phyloP scores from a whole-genome alignment of 2,888 invertebrate species.

The Drosophila melanosoma region DNA sequence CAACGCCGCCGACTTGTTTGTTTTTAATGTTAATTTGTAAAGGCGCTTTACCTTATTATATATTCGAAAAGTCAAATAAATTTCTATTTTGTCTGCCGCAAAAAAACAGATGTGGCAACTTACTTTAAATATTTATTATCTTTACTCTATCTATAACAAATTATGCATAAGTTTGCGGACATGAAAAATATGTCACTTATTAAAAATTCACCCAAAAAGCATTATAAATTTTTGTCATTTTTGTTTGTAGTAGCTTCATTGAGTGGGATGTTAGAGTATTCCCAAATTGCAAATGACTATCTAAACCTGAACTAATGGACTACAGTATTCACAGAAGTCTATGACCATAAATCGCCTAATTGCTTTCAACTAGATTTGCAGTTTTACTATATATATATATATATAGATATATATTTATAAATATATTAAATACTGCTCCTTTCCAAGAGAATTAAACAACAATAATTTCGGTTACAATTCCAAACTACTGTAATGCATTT shows the following conservation, averaged over 20 bases:
- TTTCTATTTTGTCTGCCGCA: constrained; percentile 38
- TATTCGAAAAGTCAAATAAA: constrained; percentile 51
- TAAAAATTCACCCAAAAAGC: constrained; percentile 39
- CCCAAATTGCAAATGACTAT: not conserved
- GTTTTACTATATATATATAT: not conserved
- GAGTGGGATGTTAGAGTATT: not conserved
- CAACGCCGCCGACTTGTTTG: constrained; percentile 48
- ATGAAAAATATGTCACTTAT: constrained; percentile 19
- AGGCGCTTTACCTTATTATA: constrained; percentile 58
- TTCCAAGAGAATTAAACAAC: not conserved
- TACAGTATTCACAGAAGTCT: not conserved
- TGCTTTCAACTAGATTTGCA: not conserved
- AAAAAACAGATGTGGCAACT: constrained; percentile 31
- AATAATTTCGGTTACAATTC: not conserved
- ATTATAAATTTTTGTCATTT: constrained; percentile 34
- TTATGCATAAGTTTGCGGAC: constrained; percentile 27
- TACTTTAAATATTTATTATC: constrained; percentile 58
- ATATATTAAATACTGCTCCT: not conserved
- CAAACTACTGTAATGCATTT: not conserved
- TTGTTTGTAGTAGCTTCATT: constrained; percentile 2
- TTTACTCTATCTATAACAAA: constrained; percentile 16
- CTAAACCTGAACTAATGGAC: not conserved
- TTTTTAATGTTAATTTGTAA: constrained; percentile 73
- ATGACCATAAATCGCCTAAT: not conserved
- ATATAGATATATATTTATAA: not conserved